Percentiles rank a stretch among this genome's conserved stretches.
Conservation (phyloP, 1,140 invertebrate genomes). For the Drosophila serrata region DNA sequence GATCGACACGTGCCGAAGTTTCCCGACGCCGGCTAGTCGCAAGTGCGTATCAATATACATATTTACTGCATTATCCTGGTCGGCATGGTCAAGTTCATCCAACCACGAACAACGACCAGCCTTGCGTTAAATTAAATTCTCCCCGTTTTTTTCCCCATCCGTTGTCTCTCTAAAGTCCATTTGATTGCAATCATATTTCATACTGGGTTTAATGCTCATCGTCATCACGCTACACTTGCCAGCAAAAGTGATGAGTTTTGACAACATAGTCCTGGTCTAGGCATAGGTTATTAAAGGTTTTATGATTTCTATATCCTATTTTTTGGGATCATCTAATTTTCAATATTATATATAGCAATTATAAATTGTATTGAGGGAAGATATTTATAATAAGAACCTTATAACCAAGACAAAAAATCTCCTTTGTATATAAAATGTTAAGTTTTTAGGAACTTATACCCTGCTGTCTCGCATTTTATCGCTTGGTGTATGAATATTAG, state of each 20-base stretch:
- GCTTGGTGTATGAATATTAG: neutral
- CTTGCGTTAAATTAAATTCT: conserved; percentile 85
- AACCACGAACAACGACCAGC: conserved; percentile 57
- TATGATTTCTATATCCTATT: no score
- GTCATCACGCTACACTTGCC: conserved; percentile 27
- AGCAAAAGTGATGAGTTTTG: conserved; percentile 1
- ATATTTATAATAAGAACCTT: no score
- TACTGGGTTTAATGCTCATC: conserved; percentile 41
- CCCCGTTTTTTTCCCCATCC: conserved; percentile 14
- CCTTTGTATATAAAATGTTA: no score
- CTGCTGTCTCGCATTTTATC: conserved; percentile 5
- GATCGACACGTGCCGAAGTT: conserved; percentile 73
- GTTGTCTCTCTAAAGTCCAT: conserved; percentile 14
- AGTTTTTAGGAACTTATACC: neutral
- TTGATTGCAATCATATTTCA: conserved; percentile 72
- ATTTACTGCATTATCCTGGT: conserved; percentile 15
- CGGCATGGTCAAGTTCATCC: conserved; percentile 68
- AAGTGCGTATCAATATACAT: conserved; percentile 34
- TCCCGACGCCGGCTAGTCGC: conserved; percentile 58
- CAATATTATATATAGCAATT: no score
- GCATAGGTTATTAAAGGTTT: no score
- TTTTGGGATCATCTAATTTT: no score
- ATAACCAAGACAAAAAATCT: neutral
- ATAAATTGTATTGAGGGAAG: no score
- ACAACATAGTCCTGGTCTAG: neutral